Base-by-base conservation (phyloP, 1,140 invertebrate species). In the Drosophila prosaltans region DNA sequence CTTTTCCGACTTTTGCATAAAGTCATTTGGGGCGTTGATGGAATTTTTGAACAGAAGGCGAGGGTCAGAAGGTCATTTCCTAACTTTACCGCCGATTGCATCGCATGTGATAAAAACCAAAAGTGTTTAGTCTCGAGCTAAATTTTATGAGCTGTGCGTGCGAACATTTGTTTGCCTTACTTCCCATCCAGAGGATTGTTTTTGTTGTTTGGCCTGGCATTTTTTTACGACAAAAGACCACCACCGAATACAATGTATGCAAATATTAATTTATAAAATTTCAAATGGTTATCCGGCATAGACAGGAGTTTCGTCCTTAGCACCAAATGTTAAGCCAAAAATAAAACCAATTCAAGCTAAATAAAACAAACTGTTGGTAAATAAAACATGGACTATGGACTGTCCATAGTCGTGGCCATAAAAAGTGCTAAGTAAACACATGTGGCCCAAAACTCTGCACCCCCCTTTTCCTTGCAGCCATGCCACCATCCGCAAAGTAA, bases 341-440 rank as follows among this genome's bases (percentile, higher is more conserved):
- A 70, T 66, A 59, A 74, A 69, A 78, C 43, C 65, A 65, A 72
- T 57, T 78, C 30, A 62, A 54, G 11, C 61, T 55, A 73, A 79
- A 71, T 67, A 86, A 72, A 69, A 71, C 55, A 88, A 80, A 83
- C 65, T 71, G 64, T 78, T 68, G 65, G 81, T 89, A 89, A 89
- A 89, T 89, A 89, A 89, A 89, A 67, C 77, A 77, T 71, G 69
- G 69, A 32, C 55, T 58, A 76, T 55, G 60, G 67, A 65, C 66
- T 69, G 72, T 55, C 57, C 65, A 54, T 66, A 64, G 61, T 32
- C 32, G 39, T 41, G 80, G 65, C 76, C 83, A 86, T 86, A 86
- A 86, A 86, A 89, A 89, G 84, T 89, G 84, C 84, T 89, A 89
- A 89, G 84, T 89, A 89, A 89, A 89, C 84, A 89, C 84, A 89